Conservation (phyloP, 2,797 vertebrate species). For the Paguma larvata region DNA sequence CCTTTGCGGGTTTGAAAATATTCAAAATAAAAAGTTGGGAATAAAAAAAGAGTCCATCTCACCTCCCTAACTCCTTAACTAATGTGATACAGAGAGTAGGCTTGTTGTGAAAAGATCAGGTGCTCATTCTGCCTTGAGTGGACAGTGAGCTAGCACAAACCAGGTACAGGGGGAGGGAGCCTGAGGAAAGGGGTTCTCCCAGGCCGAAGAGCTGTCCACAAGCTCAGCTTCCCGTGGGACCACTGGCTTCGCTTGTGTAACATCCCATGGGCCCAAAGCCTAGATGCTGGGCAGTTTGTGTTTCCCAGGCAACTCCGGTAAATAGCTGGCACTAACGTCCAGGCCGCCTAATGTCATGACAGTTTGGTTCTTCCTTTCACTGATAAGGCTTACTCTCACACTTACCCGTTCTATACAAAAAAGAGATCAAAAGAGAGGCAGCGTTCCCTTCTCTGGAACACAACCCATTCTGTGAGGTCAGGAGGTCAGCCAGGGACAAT, state of each 20-base stretch:
- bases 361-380: constrained; percentile 43
- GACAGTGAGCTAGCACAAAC: neutral
- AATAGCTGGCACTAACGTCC: constrained; percentile 55
- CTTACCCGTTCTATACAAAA: constrained; percentile 31
- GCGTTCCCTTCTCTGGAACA: constrained; percentile 24
- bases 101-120: constrained; percentile 4
- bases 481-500: neutral
- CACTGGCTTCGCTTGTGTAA: constrained; percentile 11
- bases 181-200: neutral
- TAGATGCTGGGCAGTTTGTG: neutral
- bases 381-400: constrained; percentile 42
- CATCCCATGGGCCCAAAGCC: constrained; percentile 15
- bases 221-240: constrained; percentile 4
- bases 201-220: neutral
- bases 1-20: neutral
- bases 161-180: neutral
- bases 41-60: neutral
- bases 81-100: neutral
- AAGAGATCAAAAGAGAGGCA: constrained; percentile 31
- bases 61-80: neutral
- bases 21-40: constrained; percentile 20
- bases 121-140: neutral
- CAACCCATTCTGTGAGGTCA: constrained; percentile 32
- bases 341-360: constrained; percentile 45
- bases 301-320: constrained; percentile 62